Percentiles rank a stretch among this genome's conserved stretches.
These are phyloP conservation scores for Leucoraja ocellata DNA, from an alignment of 2,797 vertebrate genomes.

Conservation along the genomic window DNA sequence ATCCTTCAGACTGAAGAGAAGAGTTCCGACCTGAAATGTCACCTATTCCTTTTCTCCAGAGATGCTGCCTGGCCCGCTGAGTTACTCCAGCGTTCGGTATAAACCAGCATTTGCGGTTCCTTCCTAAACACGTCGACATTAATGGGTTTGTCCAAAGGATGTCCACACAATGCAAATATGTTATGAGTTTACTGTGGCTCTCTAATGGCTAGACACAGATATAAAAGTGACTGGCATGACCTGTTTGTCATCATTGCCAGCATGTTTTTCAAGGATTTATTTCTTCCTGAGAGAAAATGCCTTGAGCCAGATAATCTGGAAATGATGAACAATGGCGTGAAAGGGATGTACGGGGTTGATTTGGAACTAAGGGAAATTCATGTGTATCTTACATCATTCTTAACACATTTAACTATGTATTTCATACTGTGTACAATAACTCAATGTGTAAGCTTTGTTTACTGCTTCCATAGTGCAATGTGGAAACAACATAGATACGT, in stretches of 20 bases:
- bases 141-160: background rate
- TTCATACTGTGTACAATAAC: background rate
- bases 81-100: no score
- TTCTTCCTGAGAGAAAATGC: background rate
- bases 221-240: background rate
- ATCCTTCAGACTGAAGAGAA: no score
- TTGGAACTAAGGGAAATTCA: background rate
- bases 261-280: background rate
- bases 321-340: background rate
- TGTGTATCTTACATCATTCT: background rate
- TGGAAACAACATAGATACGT: no score
- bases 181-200: background rate
- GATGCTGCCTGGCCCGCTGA: no score
- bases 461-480: no score
- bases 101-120: no score
- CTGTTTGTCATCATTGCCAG: background rate
- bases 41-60: no score
- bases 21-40: no score
- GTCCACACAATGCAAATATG: background rate
- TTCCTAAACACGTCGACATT: background rate
- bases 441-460: background rate
- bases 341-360: background rate
- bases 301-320: background rate
- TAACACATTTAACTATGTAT: background rate
- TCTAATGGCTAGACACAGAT: background rate